Percentiles rank a stretch among this genome's conserved stretches.
phyloP scores from a whole-genome alignment of 1,140 invertebrate genomes.

The Sitodiplosis mosellana region DNA sequence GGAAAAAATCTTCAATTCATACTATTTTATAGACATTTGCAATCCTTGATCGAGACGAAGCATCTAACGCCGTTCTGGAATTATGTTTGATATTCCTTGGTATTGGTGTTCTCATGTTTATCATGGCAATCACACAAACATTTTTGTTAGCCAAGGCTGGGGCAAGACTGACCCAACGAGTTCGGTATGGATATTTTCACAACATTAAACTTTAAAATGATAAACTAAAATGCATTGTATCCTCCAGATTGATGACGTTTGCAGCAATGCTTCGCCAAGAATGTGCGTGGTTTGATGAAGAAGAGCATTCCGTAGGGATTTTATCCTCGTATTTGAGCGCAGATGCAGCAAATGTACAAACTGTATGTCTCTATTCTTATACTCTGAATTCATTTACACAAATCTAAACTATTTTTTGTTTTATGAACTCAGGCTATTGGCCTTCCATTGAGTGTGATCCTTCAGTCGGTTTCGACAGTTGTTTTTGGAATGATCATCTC shows the following conservation, averaged over 20 bases:
- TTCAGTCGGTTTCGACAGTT: constrained; percentile 59
- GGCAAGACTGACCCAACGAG: constrained; percentile 49
- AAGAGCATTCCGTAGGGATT: constrained; percentile 43
- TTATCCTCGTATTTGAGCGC: constrained; percentile 49
- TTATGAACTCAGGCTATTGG: constrained; percentile 61
- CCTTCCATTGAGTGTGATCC: constrained; percentile 51
- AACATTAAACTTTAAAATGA: too few relatives aligned
- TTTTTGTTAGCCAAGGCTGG: constrained; percentile 64
- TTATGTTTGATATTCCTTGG: constrained; percentile 9
- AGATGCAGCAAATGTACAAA: constrained; percentile 57
- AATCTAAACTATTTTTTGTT: too few relatives aligned
- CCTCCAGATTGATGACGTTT: constrained; percentile 29
- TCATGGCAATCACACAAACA: constrained; percentile 46
- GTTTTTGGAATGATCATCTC: constrained; percentile 48
- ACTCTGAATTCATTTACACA: too few relatives aligned
- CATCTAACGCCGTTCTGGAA: not conserved
- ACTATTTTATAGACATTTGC: not conserved
- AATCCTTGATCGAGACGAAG: not conserved
- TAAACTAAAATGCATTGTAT: not conserved
- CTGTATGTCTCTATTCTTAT: constrained; percentile 26
- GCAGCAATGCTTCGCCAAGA: constrained; percentile 47
- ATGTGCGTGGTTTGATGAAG: constrained; percentile 55
- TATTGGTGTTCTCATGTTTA: constrained; percentile 23
- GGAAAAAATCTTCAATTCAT: too few relatives aligned
- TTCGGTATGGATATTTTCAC: constrained; percentile 28